Evolutionary conservation across 2,888 invertebrate species (phyloP), one percentile per base, ranked within the genome.

Genomic region (Artemia sinica): DNA sequence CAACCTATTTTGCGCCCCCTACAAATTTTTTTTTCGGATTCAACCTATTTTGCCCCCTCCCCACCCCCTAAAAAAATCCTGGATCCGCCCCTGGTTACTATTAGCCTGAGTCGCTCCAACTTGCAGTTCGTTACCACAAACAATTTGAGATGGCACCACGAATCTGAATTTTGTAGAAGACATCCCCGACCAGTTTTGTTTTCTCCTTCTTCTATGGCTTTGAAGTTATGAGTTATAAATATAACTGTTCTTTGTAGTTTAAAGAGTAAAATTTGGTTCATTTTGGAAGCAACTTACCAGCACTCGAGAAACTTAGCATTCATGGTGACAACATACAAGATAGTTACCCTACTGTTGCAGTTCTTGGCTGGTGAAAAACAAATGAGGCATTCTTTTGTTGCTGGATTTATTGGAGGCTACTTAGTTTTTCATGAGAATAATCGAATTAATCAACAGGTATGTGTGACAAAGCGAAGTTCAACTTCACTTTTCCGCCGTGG

Each of bases 381-480:
- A 48, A 75, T 76, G 71, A 72, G 73, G 49, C 78, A 78, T 68
- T 74, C 77, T 6, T 77, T 78, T 70, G 68, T 77, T 5, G 75
- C 78, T 13, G 78, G 78, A 8, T 77, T 77, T 70, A 71, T 76
- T 50, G 76, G 75, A 11, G 79, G 78, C 3, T 78, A 77, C 71
- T 70, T 77, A 12, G 74, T 79, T 8, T 79, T 78, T 73, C 77
- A 78, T 66, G 74, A 74, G 70, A 77, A 77, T 71, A 78, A 78
- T 72, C 78, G 77, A 74, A 76, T 79, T 49, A 78, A 78, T 73
- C 78, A 79, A 74, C 79, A 79, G 74, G 78, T 79, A 71, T 8
- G 28, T 28, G 28, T 72, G 71, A 13, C 4, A 1, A 13, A 52
- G 14, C 9, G 7, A 65, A 8, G 18, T 50, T 13, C 11, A 13